Conservation (phyloP, 2,888 invertebrate species). For the Timandra comae region DNA sequence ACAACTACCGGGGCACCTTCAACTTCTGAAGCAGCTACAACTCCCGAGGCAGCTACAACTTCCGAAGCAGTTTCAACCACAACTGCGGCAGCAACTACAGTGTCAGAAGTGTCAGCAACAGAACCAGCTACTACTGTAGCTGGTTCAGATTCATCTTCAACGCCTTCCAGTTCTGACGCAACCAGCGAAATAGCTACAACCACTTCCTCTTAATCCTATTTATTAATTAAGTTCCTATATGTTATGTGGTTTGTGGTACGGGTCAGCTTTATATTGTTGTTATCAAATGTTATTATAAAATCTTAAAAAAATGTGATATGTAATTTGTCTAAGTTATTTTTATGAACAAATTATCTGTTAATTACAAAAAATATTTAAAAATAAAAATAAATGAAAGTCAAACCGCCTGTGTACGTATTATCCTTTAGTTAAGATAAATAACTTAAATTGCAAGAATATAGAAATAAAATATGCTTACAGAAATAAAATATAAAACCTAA, state of each 20-base stretch:
- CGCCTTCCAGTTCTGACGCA: slow-evolving; percentile 15
- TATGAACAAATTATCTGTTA: slow-evolving; percentile 1
- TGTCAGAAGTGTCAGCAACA: slow-evolving; percentile 2
- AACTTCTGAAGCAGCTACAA: slow-evolving; percentile 2
- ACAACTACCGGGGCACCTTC: slow-evolving; percentile 1
- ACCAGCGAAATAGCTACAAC: slow-evolving; percentile 24
- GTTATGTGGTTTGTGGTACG: slow-evolving; percentile 7
- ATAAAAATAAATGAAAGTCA: too few species aligned
- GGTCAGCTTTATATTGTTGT: slow-evolving; percentile 8
- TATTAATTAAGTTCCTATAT: slow-evolving; percentile 3
- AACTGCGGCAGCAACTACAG: neutral
- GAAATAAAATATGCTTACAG: too few species aligned
- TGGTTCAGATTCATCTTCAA: slow-evolving; percentile 4
- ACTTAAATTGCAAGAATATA: too few species aligned
- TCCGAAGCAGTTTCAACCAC: slow-evolving; percentile 6
- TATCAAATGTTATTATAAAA: too few species aligned
- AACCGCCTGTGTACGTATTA: too few species aligned
- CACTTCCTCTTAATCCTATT: slow-evolving; percentile 16
- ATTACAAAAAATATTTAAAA: too few species aligned
- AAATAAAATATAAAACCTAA: too few species aligned
- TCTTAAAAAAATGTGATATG: slow-evolving; percentile 1
- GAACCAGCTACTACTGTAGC: slow-evolving; percentile 2
- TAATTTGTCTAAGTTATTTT: slow-evolving; percentile 12
- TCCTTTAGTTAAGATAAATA: too few species aligned
- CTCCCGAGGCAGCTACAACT: slow-evolving; percentile 9